Evolutionary conservation across 2,888 invertebrate genomes (phyloP), one percentile per base, ranked within the genome.

Genomic region (Tyria jacobaeae): DNA sequence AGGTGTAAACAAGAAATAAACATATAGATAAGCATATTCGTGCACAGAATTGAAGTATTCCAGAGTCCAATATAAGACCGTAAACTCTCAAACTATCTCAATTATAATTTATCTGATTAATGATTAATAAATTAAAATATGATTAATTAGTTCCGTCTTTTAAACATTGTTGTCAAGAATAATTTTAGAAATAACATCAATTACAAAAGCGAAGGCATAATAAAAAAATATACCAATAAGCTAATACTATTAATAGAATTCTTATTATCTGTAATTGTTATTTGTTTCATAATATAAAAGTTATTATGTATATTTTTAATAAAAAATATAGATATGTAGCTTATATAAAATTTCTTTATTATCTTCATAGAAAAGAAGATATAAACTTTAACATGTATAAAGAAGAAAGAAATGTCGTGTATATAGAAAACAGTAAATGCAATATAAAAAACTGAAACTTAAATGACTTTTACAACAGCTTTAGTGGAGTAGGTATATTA

Each of bases 1-100:
- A 60, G 48, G 53, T 54, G 55, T 61, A 56, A 61, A 51, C 52
- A 52, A 62, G 47, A 55, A 17, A 39, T 21, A 39, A 47, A 50
- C 25, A 49, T 15, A 21, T 10, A 56, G 34, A 31, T 49, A 47
- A 15, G 10, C 12, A 34, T 37, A 61, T 47, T 41, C 24, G 51
- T 24, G n/a, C 2, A 39, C 44, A 56, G 34, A 34, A 25, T 39
- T 52, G n/a, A 47, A 54, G 48, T 39, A 54, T 54, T 49, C 12
- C 25, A 58, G 50, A 63, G 50, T 54, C 58, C 44, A 58, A 55
- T 31, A 0, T 15, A 44, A 60, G n/a, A 44, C 54, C n/a, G 49
- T 35, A 21, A n/a, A 35, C n/a, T n/a, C n/a, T n/a, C n/a, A n/a
- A n/a, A n/a, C n/a, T n/a, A n/a, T n/a, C n/a, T n/a, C n/a, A n/a